These are phyloP conservation scores for Zosterops borbonicus DNA, from an alignment of 2,113 vertebrate species.

Conservation along the genomic window DNA sequence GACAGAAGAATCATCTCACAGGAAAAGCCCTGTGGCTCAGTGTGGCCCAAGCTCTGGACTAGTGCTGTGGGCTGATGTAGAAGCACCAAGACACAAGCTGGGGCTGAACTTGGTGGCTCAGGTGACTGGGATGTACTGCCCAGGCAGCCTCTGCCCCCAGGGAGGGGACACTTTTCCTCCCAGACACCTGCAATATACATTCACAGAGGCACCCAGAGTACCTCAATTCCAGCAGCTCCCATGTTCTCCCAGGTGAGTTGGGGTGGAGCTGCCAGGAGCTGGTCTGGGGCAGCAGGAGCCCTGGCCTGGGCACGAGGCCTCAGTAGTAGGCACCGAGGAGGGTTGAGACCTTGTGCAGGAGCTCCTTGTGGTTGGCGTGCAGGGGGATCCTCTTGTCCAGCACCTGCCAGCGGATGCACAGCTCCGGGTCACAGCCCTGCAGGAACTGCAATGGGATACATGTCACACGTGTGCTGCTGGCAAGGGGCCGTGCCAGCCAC, in stretches of 20 bases:
- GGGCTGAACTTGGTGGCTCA: not conserved
- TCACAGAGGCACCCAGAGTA: not conserved
- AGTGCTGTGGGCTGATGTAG: not conserved
- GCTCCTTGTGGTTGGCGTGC: slow-evolving; percentile 77
- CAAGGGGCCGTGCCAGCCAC: rapidly evolving
- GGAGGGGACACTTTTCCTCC: not conserved
- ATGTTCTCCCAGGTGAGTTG: not conserved
- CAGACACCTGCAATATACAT: not conserved
- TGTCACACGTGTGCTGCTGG: rapidly evolving
- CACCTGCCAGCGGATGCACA: slow-evolving; percentile 81
- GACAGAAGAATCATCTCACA: not conserved
- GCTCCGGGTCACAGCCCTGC: not conserved
- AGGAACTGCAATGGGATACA: slow-evolving; percentile 63
- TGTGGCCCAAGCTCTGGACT: not conserved
- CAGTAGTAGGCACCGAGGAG: slow-evolving; percentile 76
- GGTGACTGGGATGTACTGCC: not conserved
- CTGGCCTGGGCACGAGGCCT: not conserved
- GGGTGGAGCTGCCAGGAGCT: not conserved
- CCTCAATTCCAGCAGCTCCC: not conserved
- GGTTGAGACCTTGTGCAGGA: slow-evolving; percentile 74
- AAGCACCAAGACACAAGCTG: not conserved
- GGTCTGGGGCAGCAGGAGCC: not conserved
- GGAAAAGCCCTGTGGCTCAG: not conserved
- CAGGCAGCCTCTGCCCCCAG: not conserved
- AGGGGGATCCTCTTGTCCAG: slow-evolving; percentile 78